These are phyloP conservation scores for Heliconius erato DNA, from an alignment of 2,888 invertebrate genomes.

Conservation along the genomic window DNA sequence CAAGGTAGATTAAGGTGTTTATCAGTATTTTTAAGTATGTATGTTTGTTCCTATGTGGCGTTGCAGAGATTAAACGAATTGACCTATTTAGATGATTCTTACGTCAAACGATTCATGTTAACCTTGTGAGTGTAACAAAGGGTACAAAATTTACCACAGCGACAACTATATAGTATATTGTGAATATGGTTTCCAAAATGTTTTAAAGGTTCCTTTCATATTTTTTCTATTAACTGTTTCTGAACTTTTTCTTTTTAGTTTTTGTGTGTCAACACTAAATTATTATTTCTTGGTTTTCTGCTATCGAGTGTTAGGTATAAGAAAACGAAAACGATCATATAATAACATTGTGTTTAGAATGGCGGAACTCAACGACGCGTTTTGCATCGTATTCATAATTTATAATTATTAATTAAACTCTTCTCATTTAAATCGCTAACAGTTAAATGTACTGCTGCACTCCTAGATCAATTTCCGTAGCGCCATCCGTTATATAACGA, in stretches of 20 bases:
- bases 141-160: too few relatives aligned
- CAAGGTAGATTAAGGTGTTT: neutral
- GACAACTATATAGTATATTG: too few relatives aligned
- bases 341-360: neutral
- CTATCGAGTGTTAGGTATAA: too few relatives aligned
- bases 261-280: neutral
- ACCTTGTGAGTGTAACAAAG: too few relatives aligned
- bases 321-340: too few relatives aligned
- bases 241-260: neutral
- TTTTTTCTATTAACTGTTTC: neutral
- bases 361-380: neutral
- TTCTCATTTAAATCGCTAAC: constrained; percentile 27
- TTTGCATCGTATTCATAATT: neutral
- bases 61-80: too few relatives aligned
- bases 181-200: neutral
- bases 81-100: too few relatives aligned
- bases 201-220: neutral
- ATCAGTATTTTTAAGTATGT: neutral
- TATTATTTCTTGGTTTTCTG: neutral
- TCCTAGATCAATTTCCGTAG: constrained; percentile 34
- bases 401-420: neutral
- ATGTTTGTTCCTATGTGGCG: neutral
- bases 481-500: constrained; percentile 20
- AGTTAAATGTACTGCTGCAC: neutral
- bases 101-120: too few relatives aligned